These are phyloP conservation scores for Emydoidea blandingii DNA, from an alignment of 2,797 vertebrate species.

Conservation along the genomic window DNA sequence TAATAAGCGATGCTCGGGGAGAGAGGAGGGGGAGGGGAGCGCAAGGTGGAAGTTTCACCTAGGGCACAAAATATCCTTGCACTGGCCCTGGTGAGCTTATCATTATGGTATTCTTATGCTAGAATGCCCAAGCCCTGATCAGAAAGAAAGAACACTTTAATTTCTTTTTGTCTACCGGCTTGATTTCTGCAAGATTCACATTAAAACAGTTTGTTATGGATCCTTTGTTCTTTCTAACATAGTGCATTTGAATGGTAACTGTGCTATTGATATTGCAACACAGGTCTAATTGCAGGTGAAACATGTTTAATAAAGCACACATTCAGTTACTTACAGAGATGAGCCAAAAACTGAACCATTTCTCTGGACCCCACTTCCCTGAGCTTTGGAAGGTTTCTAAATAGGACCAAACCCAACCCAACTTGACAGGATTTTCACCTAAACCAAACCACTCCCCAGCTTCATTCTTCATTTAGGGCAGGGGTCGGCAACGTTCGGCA, in stretches of 20 bases:
- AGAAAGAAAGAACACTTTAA: neutral
- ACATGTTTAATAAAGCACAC: neutral
- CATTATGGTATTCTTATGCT: fast-evolving
- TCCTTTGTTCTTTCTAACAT: neutral
- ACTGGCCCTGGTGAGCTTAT: neutral
- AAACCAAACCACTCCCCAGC: neutral
- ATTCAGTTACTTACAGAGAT: fast-evolving
- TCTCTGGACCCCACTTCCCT: neutral
- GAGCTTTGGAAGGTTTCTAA: neutral
- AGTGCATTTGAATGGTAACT: neutral
- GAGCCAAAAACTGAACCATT: neutral
- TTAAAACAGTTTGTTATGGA: too few relatives aligned
- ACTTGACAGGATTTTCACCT: neutral
- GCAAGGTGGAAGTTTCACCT: too few relatives aligned
- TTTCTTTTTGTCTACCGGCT: neutral
- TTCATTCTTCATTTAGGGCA: neutral
- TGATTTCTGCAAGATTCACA: neutral
- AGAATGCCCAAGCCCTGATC: neutral
- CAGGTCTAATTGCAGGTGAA: neutral
- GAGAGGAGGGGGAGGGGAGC: too few relatives aligned
- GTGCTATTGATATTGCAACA: neutral
- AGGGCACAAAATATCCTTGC: too few relatives aligned
- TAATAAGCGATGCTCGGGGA: too few relatives aligned
- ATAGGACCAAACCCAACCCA: neutral
- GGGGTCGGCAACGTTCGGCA: too few relatives aligned